phyloP scores from a whole-genome alignment of 2,888 invertebrate genomes.

The Cryptocheilus praepositus region DNA sequence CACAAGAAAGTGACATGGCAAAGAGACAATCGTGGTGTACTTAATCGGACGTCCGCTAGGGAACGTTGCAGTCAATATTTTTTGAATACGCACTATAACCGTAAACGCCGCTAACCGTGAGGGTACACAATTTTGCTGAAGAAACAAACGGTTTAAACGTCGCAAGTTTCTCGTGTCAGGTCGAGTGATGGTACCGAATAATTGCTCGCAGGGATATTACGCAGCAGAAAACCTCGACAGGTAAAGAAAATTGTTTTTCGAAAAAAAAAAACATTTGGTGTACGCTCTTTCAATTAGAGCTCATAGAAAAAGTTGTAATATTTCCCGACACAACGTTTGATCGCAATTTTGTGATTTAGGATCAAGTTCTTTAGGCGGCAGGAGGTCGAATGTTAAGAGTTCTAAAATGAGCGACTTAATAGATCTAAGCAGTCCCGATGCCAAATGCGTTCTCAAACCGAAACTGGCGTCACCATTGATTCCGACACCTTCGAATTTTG shows the following conservation, averaged over 20 bases:
- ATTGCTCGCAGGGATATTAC: too few relatives aligned
- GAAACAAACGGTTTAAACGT: neutral
- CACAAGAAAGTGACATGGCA: too few relatives aligned
- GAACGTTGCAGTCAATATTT: neutral
- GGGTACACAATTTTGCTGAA: too few relatives aligned
- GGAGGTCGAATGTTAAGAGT: neutral
- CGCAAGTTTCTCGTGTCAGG: too few relatives aligned
- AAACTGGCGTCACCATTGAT: constrained; percentile 65
- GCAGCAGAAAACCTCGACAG: too few relatives aligned
- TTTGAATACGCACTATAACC: neutral
- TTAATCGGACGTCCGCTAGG: neutral
- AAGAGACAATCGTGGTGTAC: too few relatives aligned
- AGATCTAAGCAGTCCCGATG: constrained; percentile 63
- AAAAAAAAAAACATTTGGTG: too few relatives aligned
- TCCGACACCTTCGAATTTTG: constrained; percentile 49
- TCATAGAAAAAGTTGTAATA: neutral
- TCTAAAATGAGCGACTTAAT: constrained; percentile 66
- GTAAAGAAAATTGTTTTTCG: too few relatives aligned
- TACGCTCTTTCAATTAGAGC: too few relatives aligned
- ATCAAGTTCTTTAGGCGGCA: neutral
- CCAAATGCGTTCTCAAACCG: constrained; percentile 35
- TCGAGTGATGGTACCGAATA: too few relatives aligned
- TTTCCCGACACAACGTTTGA: neutral
- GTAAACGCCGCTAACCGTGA: constrained; percentile 5
- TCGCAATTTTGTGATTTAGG: neutral